Base-by-base conservation (phyloP, 2,888 invertebrate species). In the Epinotia brunnichana region DNA sequence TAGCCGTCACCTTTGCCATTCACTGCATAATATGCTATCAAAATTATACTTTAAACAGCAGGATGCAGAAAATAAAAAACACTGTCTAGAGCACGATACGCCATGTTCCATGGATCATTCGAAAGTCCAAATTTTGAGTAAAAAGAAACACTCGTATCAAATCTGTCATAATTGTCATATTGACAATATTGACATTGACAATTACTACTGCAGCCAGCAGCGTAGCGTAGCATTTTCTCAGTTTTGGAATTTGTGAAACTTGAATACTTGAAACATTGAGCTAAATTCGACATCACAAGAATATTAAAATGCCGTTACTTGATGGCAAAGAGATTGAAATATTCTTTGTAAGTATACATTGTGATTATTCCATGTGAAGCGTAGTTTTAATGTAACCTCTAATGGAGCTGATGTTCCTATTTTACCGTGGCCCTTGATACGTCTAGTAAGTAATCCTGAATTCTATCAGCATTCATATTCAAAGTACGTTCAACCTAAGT, bases 291-390 rank as follows among this genome's bases (percentile, higher is more conserved):
- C 9, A n/a, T 21, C 48, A 19, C 53, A 39, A 48, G n/a, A n/a
- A 9, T 41, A 76, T 29, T 64, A 85, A 79, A 68, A 93, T 93
- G 93, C 92, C 92, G 68, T 76, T 90, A 66, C 82, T 92, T 9
- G 93, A 93, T 75, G 91, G 92, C 70, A 92, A 93, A 81, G 91
- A 92, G 87, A 90, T 91, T 35, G 91, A 92, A 64, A 89, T 93
- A 81, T 92, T 93, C 80, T 94, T 94, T 76, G 94, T 94, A 88
- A 94, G 94, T 92, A 80, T 61, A 57, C 41, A 35, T 39, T 21
- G 51, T 48, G 21, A 54, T 4, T 59, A 41, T 53, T 41, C 19
- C 7, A 15, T 56, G 15, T 0, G 11, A 44, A 3, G 11, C 19
- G 35, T 41, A 13, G 17, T 39, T 29, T 29, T 3, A n/a, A 29